Evolutionary conservation across 2,797 vertebrate genomes (phyloP).

Genomic region (Phrynocephalus vlangalii): DNA sequence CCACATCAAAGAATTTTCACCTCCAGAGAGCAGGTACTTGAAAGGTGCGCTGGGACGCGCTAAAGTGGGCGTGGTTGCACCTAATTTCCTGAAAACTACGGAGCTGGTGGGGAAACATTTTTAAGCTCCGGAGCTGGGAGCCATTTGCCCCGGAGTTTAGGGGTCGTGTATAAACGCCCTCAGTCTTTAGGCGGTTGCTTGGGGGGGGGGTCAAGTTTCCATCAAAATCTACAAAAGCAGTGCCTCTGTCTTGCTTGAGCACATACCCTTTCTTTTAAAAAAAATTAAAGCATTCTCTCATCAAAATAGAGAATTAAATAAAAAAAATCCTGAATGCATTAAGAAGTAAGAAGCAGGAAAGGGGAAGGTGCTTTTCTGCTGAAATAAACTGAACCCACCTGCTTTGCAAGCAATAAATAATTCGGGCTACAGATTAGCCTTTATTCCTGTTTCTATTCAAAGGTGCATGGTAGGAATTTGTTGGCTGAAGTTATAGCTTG

Average conservation of each 20-base stretch:
- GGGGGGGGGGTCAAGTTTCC: background rate
- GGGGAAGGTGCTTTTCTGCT: background rate
- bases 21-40: too few relatives aligned
- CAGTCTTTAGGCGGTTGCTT: background rate
- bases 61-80: too few relatives aligned
- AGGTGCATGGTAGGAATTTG: too few relatives aligned
- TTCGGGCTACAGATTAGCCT: background rate
- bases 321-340: background rate
- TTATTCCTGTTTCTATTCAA: background rate
- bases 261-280: background rate
- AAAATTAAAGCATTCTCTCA: constrained; percentile 18
- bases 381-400: background rate
- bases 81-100: too few relatives aligned
- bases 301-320: background rate
- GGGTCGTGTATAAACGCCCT: background rate
- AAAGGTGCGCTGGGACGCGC: too few relatives aligned
- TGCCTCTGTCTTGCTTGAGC: background rate
- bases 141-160: too few relatives aligned
- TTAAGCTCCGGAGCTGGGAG: too few relatives aligned
- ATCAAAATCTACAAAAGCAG: background rate
- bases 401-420: constrained; percentile 19
- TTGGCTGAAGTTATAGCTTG: too few relatives aligned
- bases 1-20: too few relatives aligned
- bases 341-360: background rate
- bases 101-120: too few relatives aligned